Conservation (phyloP, 2,888 invertebrate species). For the Brassicogethes aeneus region DNA sequence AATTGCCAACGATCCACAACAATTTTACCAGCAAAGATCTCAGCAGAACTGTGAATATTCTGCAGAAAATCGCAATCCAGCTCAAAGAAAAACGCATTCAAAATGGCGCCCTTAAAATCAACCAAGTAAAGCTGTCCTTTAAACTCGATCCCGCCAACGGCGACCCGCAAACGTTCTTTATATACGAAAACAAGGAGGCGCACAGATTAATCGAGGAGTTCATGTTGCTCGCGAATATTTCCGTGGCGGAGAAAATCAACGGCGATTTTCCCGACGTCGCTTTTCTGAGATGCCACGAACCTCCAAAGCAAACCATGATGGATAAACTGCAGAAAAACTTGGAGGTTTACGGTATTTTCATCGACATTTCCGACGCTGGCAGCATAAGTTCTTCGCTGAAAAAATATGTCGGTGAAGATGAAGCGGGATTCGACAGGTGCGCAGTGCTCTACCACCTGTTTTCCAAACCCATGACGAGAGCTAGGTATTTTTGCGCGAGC, state of each 20-base stretch:
- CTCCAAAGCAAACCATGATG: slow-evolving; percentile 61
- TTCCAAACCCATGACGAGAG: slow-evolving; percentile 81
- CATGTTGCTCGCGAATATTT: slow-evolving; percentile 90
- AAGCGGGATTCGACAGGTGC: slow-evolving; percentile 30
- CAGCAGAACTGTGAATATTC: slow-evolving; percentile 48
- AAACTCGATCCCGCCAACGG: slow-evolving; percentile 57
- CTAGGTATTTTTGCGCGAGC: slow-evolving; percentile 53
- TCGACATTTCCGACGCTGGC: slow-evolving; percentile 65
- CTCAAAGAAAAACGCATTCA: slow-evolving; percentile 62
- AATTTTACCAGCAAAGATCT: slow-evolving; percentile 54
- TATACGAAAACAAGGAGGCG: slow-evolving; percentile 67
- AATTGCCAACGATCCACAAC: slow-evolving; percentile 57
- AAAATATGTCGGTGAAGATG: slow-evolving; percentile 33
- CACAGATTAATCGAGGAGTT: slow-evolving; percentile 91
- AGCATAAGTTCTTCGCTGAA: slow-evolving; percentile 57
- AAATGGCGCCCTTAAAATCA: slow-evolving; percentile 73
- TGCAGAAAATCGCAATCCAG: slow-evolving; percentile 58
- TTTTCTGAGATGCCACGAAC: slow-evolving; percentile 76
- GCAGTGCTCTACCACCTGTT: slow-evolving; percentile 65
- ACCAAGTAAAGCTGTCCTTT: slow-evolving; percentile 78
- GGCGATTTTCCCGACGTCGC: slow-evolving; percentile 64
- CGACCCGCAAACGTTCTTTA: slow-evolving; percentile 59
- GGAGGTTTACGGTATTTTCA: slow-evolving; percentile 56
- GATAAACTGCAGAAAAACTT: slow-evolving; percentile 51
- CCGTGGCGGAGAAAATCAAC: slow-evolving; percentile 71